Conservation (phyloP, 2,888 invertebrate genomes). For the Erebia aethiops region DNA sequence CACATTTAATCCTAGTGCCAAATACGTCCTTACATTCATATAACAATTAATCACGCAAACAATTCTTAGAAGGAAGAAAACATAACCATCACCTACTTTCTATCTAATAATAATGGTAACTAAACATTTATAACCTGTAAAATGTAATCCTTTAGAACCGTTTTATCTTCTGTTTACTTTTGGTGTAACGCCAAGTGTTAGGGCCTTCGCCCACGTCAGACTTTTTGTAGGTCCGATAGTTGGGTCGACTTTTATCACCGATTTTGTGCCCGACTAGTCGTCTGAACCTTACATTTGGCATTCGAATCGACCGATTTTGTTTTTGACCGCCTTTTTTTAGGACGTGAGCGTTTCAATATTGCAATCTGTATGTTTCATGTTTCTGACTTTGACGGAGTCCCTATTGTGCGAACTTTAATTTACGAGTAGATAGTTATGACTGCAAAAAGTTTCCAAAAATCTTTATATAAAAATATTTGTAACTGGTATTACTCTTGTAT, state of each 20-base stretch:
- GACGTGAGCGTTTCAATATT: no score
- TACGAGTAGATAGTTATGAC: background rate
- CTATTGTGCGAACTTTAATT: background rate
- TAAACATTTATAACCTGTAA: conserved; percentile 30
- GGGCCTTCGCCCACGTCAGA: no score
- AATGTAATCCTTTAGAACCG: background rate
- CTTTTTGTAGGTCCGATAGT: no score
- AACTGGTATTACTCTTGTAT: background rate
- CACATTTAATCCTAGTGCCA: background rate
- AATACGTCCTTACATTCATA: background rate
- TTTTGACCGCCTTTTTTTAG: no score
- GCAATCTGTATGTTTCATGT: no score
- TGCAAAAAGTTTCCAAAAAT: background rate
- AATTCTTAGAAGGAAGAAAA: conserved; percentile 2
- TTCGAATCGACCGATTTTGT: no score
- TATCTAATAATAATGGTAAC: conserved; percentile 43
- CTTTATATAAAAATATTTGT: conserved; percentile 1
- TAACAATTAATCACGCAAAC: background rate
- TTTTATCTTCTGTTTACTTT: background rate
- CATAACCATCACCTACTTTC: conserved; percentile 46
- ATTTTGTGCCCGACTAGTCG: no score
- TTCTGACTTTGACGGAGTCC: no score
- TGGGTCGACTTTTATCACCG: no score
- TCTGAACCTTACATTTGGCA: no score
- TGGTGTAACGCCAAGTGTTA: background rate